Conservation (phyloP, 2,888 invertebrate species). For the Chrysolina oricalcia region DNA sequence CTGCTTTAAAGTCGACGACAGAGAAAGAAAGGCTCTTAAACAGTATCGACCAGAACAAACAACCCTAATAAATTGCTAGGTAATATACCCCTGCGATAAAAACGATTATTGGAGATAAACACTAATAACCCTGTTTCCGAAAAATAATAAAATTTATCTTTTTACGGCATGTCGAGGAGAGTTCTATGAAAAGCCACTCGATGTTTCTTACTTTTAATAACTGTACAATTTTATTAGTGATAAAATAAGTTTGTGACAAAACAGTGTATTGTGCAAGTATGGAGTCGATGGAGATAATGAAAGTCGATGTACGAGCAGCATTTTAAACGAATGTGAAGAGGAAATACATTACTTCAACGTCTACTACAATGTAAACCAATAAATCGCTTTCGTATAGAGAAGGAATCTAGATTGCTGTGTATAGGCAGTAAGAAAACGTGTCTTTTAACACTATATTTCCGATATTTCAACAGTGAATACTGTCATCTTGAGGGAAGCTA, state of each 20-base stretch:
- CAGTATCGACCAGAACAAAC: conserved; percentile 19
- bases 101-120: neutral
- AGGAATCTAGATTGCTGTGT: too few relatives aligned
- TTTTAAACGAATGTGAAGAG: neutral
- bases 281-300: neutral
- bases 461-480: too few relatives aligned
- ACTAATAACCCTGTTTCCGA: conserved; percentile 13
- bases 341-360: too few relatives aligned
- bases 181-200: conserved; percentile 1
- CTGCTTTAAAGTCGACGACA: conserved; percentile 35
- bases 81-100: conserved; percentile 7
- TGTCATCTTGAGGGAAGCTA: too few relatives aligned
- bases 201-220: conserved; percentile 14
- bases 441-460: too few relatives aligned
- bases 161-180: conserved; percentile 23
- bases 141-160: conserved; percentile 28
- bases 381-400: too few relatives aligned
- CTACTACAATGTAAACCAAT: too few relatives aligned
- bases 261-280: neutral
- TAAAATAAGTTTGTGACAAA: conserved; percentile 14
- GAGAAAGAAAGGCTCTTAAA: conserved; percentile 36
- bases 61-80: conserved; percentile 39
- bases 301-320: neutral
- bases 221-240: conserved; percentile 16
- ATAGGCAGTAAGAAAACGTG: too few relatives aligned